Conservation (phyloP, 2,113 vertebrate genomes). For the Sylvia atricapilla region DNA sequence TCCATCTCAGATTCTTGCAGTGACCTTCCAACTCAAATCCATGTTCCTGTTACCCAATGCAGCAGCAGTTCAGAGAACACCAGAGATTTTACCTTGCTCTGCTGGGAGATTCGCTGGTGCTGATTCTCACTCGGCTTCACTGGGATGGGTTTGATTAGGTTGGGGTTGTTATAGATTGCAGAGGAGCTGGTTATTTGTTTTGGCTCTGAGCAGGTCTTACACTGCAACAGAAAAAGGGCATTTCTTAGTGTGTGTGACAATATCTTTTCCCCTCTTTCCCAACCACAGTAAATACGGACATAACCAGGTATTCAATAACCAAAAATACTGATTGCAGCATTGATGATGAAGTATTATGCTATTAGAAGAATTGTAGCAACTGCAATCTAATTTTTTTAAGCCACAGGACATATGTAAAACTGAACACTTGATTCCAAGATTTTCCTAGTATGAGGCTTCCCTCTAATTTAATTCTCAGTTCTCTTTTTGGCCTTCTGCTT, state of each 20-base stretch:
- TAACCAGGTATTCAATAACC: not conserved
- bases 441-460: not conserved
- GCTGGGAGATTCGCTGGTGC: conserved; percentile 44
- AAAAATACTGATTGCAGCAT: not conserved
- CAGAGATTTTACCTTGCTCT: conserved; percentile 63
- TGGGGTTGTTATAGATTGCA: conserved; percentile 85
- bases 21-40: not conserved
- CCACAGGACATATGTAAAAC: not conserved
- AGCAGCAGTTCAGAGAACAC: not conserved
- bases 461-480: not conserved
- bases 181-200: conserved; percentile 91
- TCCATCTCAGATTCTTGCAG: not conserved
- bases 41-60: not conserved
- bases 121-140: conserved; percentile 82
- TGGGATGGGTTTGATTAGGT: conserved; percentile 94
- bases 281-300: not conserved
- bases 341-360: not conserved
- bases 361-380: not conserved
- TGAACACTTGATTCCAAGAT: not conserved
- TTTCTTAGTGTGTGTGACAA: not conserved
- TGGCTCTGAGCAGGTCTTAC: conserved; percentile 86
- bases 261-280: not conserved
- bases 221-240: conserved; percentile 67
- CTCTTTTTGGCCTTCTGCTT: not conserved
- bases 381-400: not conserved